These are phyloP conservation scores for Ridgeia piscesae DNA, from an alignment of 1,140 invertebrate genomes.

Conservation along the genomic window DNA sequence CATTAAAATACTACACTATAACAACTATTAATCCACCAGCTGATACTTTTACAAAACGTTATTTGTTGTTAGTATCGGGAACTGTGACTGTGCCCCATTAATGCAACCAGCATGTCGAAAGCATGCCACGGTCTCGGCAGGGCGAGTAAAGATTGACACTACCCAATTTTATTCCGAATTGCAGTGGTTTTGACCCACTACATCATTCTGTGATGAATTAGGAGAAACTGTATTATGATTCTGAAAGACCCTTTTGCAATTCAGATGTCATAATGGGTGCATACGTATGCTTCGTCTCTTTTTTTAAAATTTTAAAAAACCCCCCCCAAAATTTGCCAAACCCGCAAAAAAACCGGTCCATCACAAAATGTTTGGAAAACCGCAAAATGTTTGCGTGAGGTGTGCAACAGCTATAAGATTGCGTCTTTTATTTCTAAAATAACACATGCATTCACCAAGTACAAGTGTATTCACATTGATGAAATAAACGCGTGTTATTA, in stretches of 20 bases:
- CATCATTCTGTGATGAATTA: not conserved
- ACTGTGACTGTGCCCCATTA: not conserved
- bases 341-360: not conserved
- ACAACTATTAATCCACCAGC: not conserved
- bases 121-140: not conserved
- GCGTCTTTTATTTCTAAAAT: not conserved
- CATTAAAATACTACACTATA: not conserved
- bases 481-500: too few relatives aligned
- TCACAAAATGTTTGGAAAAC: not conserved
- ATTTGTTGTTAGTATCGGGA: not conserved
- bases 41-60: not conserved
- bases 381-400: too few relatives aligned
- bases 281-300: not conserved
- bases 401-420: not conserved
- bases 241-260: not conserved
- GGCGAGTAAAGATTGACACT: not conserved
- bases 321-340: not conserved
- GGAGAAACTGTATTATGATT: not conserved
- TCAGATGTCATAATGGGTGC: not conserved
- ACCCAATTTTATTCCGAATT: not conserved
- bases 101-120: not conserved
- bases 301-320: not conserved
- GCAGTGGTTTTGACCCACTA: not conserved
- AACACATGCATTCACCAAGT: not conserved
- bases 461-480: too few relatives aligned